Conservation (phyloP, 2,113 vertebrate species). For the Python bivittatus region DNA sequence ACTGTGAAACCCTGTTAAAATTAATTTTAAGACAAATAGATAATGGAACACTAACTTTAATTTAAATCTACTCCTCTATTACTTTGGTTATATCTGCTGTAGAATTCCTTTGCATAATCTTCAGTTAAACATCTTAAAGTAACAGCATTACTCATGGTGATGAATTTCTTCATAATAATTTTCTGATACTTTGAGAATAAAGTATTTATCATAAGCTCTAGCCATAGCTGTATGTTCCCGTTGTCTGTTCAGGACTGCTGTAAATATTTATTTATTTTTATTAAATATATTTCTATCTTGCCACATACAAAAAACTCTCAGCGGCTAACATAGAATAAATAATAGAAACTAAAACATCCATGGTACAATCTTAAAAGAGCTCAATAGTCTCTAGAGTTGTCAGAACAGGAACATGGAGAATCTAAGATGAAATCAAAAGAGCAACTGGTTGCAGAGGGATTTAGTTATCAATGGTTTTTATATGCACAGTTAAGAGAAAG, state of each 20-base stretch:
- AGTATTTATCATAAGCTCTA: not conserved
- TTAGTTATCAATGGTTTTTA: too few relatives aligned
- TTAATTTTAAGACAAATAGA: not conserved
- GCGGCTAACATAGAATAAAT: too few relatives aligned
- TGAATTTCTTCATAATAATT: not conserved
- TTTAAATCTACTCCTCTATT: not conserved
- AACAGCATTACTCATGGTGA: rapidly evolving
- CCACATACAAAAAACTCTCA: too few relatives aligned
- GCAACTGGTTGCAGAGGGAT: too few relatives aligned
- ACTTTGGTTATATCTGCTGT: not conserved
- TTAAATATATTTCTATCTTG: not conserved
- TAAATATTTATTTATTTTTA: not conserved
- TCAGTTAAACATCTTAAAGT: not conserved
- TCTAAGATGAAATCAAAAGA: too few relatives aligned
- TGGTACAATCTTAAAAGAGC: too few relatives aligned
- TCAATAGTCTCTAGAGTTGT: too few relatives aligned
- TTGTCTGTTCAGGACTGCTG: not conserved
- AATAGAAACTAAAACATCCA: too few relatives aligned
- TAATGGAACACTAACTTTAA: slow-evolving; percentile 5
- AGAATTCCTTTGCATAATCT: slow-evolving; percentile 10
- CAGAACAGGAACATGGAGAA: too few relatives aligned
- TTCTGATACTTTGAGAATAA: not conserved
- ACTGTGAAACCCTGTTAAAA: slow-evolving; percentile 22
- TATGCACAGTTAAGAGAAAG: too few relatives aligned
- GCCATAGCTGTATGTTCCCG: not conserved